These are phyloP conservation scores for Chloroceryle inda DNA, from an alignment of 2,797 vertebrate genomes.

Conservation along the genomic window DNA sequence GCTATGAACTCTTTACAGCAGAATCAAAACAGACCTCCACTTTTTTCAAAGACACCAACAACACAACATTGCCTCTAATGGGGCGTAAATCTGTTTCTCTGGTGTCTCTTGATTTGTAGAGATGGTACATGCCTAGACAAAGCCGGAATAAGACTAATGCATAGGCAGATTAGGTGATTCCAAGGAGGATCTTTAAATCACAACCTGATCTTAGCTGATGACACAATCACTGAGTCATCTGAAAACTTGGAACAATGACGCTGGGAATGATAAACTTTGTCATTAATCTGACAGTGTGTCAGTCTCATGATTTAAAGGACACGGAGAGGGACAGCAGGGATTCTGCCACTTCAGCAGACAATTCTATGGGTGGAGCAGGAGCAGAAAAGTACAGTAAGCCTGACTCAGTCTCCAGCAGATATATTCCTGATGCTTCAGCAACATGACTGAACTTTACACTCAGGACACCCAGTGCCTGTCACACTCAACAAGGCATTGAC, in stretches of 20 bases:
- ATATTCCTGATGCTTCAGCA: constrained; percentile 34
- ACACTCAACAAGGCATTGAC: neutral
- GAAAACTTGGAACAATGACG: neutral
- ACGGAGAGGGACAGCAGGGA: neutral
- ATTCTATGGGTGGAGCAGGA: neutral
- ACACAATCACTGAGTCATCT: constrained; percentile 8
- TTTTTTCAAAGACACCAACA: neutral
- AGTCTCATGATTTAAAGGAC: neutral
- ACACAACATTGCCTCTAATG: neutral
- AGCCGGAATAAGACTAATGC: neutral
- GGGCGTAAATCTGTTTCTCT: neutral
- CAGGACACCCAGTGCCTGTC: neutral
- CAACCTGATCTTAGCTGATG: neutral
- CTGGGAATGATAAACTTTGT: neutral
- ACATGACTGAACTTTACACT: neutral
- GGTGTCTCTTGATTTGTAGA: neutral
- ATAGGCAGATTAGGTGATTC: neutral
- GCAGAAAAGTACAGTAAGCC: neutral
- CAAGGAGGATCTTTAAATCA: neutral
- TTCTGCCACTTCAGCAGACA: constrained; percentile 46
- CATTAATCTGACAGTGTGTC: constrained; percentile 2
- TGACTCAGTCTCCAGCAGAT: constrained; percentile 30
- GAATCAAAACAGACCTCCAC: neutral
- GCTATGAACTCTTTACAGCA: neutral
- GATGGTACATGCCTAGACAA: neutral